phyloP scores from a whole-genome alignment of 2,113 vertebrate genomes.

The Psilopsiagon aymara region DNA sequence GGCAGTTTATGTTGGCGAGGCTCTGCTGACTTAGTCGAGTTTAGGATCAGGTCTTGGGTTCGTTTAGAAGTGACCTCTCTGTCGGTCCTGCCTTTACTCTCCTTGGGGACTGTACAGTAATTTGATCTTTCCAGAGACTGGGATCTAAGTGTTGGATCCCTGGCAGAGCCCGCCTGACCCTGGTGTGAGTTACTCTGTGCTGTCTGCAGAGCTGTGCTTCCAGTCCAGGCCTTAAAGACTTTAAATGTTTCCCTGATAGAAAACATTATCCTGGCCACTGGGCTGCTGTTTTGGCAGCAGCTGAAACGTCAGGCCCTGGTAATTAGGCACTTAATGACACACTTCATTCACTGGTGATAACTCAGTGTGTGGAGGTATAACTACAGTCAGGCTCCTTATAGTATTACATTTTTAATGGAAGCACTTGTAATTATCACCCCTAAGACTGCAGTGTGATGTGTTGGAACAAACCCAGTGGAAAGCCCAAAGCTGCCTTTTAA shows the following conservation, averaged over 20 bases:
- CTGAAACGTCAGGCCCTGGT: neutral
- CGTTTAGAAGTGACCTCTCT: fast-evolving
- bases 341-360: neutral
- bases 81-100: neutral
- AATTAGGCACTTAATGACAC: neutral
- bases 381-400: neutral
- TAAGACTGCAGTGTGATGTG: neutral
- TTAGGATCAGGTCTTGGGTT: neutral
- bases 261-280: neutral
- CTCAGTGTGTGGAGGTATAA: neutral
- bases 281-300: neutral
- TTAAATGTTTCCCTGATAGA: neutral
- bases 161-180: neutral
- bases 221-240: neutral
- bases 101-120: neutral
- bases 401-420: neutral
- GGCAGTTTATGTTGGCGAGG: neutral
- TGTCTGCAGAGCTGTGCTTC: neutral
- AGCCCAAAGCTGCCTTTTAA: neutral
- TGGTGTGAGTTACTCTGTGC: fast-evolving
- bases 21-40: neutral
- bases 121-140: neutral
- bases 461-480: neutral
- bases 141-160: neutral
- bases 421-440: neutral